phyloP scores from a whole-genome alignment of 2,888 invertebrate genomes.

The Frankliniella intonsa region DNA sequence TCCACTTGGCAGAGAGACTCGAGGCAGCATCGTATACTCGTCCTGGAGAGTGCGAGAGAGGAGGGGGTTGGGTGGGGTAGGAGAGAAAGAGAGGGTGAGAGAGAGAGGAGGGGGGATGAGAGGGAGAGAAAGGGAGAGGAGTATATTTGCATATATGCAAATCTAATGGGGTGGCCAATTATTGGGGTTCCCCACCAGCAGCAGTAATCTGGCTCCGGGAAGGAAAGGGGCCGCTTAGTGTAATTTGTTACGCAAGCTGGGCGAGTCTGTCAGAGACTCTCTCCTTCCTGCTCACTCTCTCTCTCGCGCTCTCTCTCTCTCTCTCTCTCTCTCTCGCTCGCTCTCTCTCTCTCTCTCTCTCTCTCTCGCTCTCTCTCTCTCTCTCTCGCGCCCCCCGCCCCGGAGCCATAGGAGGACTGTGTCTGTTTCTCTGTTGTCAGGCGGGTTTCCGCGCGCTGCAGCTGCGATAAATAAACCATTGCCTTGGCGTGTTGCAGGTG shows the following conservation, averaged over 20 bases:
- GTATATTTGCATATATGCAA: conserved; percentile 18
- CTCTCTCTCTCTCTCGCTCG: conserved; percentile 1
- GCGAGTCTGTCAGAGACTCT: background rate
- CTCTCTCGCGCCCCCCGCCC: background rate
- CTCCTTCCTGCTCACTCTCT: background rate
- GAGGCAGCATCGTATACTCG: too few species aligned
- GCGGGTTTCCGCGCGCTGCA: too few species aligned
- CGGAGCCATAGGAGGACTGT: background rate
- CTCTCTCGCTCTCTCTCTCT: background rate
- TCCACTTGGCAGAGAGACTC: too few species aligned
- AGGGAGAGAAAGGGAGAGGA: background rate
- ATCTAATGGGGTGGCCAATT: conserved; percentile 22
- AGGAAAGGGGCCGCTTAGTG: background rate
- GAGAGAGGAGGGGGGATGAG: background rate
- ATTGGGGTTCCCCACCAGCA: conserved; percentile 2
- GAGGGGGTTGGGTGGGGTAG: too few species aligned
- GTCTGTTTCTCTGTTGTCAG: too few species aligned
- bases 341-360: background rate
- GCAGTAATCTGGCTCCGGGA: conserved; percentile 17
- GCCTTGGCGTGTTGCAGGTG: background rate
- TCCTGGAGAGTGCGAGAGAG: too few species aligned
- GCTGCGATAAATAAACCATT: too few species aligned
- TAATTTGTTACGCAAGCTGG: background rate
- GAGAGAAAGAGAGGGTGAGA: background rate
- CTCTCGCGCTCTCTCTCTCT: background rate